These are phyloP conservation scores for Ctenochaetus hawaiiensis DNA, from an alignment of 2,797 vertebrate species.

Conservation along the genomic window DNA sequence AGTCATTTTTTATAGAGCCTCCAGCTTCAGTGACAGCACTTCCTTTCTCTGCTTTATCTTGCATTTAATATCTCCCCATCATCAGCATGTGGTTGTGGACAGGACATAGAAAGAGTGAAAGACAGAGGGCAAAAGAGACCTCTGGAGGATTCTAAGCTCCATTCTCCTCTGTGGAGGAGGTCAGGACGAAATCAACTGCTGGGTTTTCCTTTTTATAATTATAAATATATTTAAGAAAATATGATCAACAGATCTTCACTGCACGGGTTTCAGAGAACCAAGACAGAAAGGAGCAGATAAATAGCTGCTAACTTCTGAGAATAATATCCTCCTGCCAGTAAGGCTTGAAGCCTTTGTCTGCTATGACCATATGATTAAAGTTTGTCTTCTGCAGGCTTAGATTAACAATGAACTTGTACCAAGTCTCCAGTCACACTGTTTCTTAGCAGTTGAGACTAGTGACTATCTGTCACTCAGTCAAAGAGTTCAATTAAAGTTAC, in stretches of 20 bases:
- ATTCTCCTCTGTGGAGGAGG: constrained; percentile 37
- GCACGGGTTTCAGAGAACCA: not conserved
- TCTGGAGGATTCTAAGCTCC: constrained; percentile 17
- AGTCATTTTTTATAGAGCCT: constrained; percentile 67
- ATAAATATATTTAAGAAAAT: constrained; percentile 24
- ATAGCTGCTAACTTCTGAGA: not conserved
- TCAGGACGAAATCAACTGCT: constrained; percentile 21
- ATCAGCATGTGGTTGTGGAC: constrained; percentile 36
- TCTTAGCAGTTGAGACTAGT: not conserved
- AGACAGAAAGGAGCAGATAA: not conserved
- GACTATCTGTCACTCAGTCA: not conserved
- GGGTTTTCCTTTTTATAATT: constrained; percentile 34
- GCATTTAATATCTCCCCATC: constrained; percentile 71
- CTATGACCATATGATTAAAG: constrained; percentile 27
- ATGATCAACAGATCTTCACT: constrained; percentile 33
- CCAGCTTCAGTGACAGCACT: constrained; percentile 53
- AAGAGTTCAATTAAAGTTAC: no score
- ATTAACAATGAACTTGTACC: constrained; percentile 19
- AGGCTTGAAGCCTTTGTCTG: constrained; percentile 35
- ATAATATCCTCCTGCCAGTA: constrained; percentile 11
- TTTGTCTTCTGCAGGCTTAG: constrained; percentile 5
- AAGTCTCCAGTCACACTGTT: not conserved
- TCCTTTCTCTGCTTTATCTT: constrained; percentile 71
- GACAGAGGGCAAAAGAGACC: constrained; percentile 13
- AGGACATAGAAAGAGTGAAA: not conserved